A percentile compares a stretch with the other conserved stretches of the same genome.
phyloP scores from a whole-genome alignment of 2,888 invertebrate genomes.

The Agrochola litura region DNA sequence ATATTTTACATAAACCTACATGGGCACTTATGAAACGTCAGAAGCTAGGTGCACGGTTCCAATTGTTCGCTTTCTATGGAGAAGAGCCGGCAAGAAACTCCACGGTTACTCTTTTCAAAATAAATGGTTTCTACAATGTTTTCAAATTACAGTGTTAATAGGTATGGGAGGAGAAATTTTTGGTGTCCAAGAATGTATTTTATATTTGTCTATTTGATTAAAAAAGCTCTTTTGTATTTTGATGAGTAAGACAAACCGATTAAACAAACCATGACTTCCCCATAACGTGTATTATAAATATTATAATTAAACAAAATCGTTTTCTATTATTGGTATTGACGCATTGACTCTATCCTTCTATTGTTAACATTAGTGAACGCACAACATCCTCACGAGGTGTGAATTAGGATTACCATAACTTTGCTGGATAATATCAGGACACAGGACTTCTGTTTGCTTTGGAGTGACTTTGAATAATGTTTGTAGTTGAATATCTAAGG shows the following conservation, averaged over 20 bases:
- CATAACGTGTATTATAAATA: constrained; percentile 10
- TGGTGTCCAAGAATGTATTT: too few species aligned
- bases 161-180: too few species aligned
- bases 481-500: background rate
- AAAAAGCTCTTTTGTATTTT: background rate
- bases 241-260: constrained; percentile 4
- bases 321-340: constrained; percentile 50
- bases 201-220: too few species aligned
- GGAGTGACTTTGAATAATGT: constrained; percentile 7
- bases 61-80: too few species aligned
- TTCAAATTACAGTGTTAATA: too few species aligned
- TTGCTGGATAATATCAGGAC: constrained; percentile 16
- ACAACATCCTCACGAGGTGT: constrained; percentile 57
- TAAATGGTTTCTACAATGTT: too few species aligned
- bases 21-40: too few species aligned
- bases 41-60: too few species aligned
- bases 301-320: constrained; percentile 43
- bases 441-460: constrained; percentile 24
- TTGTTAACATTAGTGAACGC: constrained; percentile 63
- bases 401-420: constrained; percentile 43
- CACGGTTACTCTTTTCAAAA: too few species aligned
- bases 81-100: too few species aligned
- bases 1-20: too few species aligned
- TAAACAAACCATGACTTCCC: background rate
- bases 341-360: constrained; percentile 50